A percentile compares a stretch with the other conserved stretches of the same genome.
Conservation (phyloP, 2,888 invertebrate genomes). For the Mylabris sibirica region DNA sequence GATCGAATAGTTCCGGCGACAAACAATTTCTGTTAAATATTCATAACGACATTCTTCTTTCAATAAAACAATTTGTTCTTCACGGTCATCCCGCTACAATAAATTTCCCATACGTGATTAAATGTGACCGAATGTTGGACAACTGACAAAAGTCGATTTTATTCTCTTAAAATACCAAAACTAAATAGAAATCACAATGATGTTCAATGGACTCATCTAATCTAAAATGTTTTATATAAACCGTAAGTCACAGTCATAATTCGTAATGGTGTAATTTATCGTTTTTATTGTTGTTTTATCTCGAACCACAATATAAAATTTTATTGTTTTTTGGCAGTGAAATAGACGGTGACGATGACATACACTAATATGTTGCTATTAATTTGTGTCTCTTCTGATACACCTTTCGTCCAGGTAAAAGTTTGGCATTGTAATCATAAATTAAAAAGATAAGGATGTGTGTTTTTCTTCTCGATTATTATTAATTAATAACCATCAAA, state of each 20-base stretch:
- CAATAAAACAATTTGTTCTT: conserved; percentile 13
- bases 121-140: conserved; percentile 9
- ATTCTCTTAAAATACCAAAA: not conserved
- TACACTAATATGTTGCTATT: not conserved
- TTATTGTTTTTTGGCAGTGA: not conserved
- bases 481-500: not conserved
- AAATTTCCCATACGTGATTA: conserved; percentile 13
- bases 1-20: not conserved
- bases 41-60: conserved; percentile 10
- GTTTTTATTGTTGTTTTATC: conserved; percentile 11
- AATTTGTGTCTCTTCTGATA: not conserved
- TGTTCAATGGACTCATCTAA: not conserved
- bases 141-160: conserved; percentile 6
- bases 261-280: conserved; percentile 4
- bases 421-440: not conserved
- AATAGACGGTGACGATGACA: conserved; percentile 5
- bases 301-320: conserved; percentile 4
- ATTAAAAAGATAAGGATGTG: not conserved
- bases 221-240: not conserved
- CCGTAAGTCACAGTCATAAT: conserved; percentile 5
- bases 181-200: not conserved
- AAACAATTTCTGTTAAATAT: conserved; percentile 1
- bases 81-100: conserved; percentile 11
- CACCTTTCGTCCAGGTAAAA: not conserved
- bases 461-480: not conserved